Base-by-base conservation (phyloP, 2,888 invertebrate species). In the Eristalis pertinax region DNA sequence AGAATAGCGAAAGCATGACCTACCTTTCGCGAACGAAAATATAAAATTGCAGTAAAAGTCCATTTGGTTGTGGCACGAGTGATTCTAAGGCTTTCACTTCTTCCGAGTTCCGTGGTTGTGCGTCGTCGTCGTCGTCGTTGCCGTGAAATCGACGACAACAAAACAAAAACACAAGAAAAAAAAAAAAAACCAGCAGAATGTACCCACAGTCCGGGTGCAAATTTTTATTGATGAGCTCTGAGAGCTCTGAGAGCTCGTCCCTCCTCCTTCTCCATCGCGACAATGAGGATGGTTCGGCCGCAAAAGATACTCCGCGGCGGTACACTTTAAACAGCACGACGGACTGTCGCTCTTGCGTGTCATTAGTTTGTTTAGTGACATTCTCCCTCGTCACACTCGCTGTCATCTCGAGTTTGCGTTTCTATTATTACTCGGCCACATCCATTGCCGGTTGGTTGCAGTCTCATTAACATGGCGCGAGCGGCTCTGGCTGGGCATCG, bases 1-100 rank as follows among this genome's bases (percentile, higher is more conserved):
- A 82, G 78, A 85, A 81, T 78, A 90, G 90, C 89, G 89, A 89
- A 90, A 89, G 89, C 89, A 90, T 90, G 90, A 90, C 90, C 90
- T 90, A 90, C 90, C 90, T 90, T 90, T 89, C 73, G 73, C 79
- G 82, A 88, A 85, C 84, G 74, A 88, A 87, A 84, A 87, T 84
- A 87, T 87, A 82, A 84, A 76, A 88, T 88, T 89, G 88, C 88
- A 89, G 89, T 88, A 88, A 89, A 88, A 88, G 89, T 88, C 82
- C 80, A 88, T 83, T 86, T 78, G 86, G 75, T 50, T 65, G 69
- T 72, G 72, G 70, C 72, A 64, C 75, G 80, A 81, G 68, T 81
- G 64, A 75, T 87, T 89, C 87, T 84, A 79, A 87, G 81, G 84
- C 88, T 88, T 88, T 88, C 88, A 88, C 88, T 88, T 88, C 84